Conservation (phyloP, 1,140 invertebrate genomes). For the Trissolcus basalis region DNA sequence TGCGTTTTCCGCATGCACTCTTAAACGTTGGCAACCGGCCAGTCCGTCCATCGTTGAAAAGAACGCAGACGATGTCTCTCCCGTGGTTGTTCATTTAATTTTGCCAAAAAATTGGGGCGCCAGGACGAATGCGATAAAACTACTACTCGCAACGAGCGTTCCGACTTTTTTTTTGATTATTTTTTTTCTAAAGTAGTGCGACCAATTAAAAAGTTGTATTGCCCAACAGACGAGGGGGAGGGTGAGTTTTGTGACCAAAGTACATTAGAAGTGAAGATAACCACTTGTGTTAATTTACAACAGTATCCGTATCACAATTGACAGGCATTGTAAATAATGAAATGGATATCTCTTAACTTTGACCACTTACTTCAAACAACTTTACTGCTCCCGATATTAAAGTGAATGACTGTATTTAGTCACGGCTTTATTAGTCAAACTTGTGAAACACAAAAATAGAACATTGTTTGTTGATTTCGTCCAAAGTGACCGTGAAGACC, state of each 20-base stretch:
- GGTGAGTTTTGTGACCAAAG: not conserved
- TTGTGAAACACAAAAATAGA: slow-evolving; percentile 30
- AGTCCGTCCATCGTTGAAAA: slow-evolving; percentile 51
- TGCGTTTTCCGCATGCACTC: slow-evolving; percentile 48
- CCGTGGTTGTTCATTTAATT: slow-evolving; percentile 70
- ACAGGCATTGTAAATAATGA: slow-evolving; percentile 50
- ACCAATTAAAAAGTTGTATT: slow-evolving; percentile 48
- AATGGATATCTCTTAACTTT: slow-evolving; percentile 26
- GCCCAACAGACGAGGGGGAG: slow-evolving; percentile 24
- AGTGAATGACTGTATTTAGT: slow-evolving; percentile 31
- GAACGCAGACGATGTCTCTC: slow-evolving; percentile 60
- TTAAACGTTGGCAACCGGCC: slow-evolving; percentile 48
- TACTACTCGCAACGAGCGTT: slow-evolving; percentile 18
- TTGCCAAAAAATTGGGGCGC: slow-evolving; percentile 67
- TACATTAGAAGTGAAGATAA: slow-evolving; percentile 42
- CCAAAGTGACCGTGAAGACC: slow-evolving; percentile 28
- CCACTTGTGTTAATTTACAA: slow-evolving; percentile 65
- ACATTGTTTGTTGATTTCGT: slow-evolving; percentile 35
- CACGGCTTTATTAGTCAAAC: slow-evolving; percentile 25
- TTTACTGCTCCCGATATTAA: slow-evolving; percentile 31
- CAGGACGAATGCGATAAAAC: slow-evolving; percentile 49
- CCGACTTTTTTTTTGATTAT: slow-evolving; percentile 45
- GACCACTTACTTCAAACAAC: slow-evolving; percentile 14
- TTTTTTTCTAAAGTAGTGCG: slow-evolving; percentile 13
- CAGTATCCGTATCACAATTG: slow-evolving; percentile 35